Conservation (phyloP, 1,140 invertebrate genomes). For the Leptinotarsa lineolata region DNA sequence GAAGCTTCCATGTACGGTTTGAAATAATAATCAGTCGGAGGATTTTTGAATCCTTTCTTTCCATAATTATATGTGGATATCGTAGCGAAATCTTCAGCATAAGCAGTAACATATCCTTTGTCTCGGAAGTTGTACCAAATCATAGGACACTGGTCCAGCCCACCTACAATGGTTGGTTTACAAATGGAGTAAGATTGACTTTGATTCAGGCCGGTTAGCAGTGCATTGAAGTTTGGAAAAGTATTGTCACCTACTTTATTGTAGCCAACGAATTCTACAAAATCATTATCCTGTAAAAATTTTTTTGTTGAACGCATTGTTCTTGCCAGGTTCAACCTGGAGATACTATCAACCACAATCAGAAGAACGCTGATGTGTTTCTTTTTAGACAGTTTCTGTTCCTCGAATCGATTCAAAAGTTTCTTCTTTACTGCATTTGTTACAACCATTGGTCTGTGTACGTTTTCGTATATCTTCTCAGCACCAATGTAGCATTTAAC, state of each 20-base stretch:
- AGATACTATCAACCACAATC: constrained; percentile 82
- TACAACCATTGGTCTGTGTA: constrained; percentile 56
- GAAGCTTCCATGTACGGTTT: constrained; percentile 68
- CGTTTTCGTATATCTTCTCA: constrained; percentile 58
- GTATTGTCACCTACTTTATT: constrained; percentile 79
- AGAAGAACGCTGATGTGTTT: constrained; percentile 69
- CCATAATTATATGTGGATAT: constrained; percentile 70
- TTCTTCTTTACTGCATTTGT: constrained; percentile 47
- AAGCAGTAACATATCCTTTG: constrained; percentile 68
- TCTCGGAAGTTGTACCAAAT: constrained; percentile 67
- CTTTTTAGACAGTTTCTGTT: constrained; percentile 17
- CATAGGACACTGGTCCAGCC: constrained; percentile 64
- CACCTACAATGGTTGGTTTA: constrained; percentile 56
- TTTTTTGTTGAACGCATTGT: constrained; percentile 75
- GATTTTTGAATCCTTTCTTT: constrained; percentile 67
- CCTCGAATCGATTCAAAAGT: constrained; percentile 7
- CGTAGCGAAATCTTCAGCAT: constrained; percentile 65
- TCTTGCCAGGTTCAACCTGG: constrained; percentile 75
- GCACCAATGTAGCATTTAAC: constrained; percentile 55
- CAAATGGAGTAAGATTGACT: constrained; percentile 60
- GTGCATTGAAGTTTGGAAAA: constrained; percentile 80
- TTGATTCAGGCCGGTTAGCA: constrained; percentile 67
- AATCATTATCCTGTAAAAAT: constrained; percentile 63
- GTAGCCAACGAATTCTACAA: constrained; percentile 64
- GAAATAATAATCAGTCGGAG: constrained; percentile 78